Conservation (phyloP, 2,888 invertebrate species). For the Noctua comes region DNA sequence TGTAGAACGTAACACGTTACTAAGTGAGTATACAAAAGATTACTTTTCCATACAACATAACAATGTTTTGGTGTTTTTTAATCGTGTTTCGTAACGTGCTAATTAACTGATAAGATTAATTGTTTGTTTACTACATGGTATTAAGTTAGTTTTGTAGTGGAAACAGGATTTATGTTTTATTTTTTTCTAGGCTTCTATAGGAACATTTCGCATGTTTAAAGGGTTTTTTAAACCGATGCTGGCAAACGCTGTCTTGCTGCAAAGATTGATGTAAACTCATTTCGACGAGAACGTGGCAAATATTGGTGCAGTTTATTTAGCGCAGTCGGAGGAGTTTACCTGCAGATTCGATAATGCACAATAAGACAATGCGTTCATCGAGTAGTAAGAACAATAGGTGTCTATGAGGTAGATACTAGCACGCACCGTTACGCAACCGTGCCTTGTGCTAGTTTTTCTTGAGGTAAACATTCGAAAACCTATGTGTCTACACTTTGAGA, state of each 20-base stretch:
- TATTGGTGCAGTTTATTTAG: constrained; percentile 35
- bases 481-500: constrained; percentile 66
- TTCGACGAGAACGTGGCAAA: not conserved
- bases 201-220: not conserved
- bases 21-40: constrained; percentile 22
- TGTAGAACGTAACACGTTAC: constrained; percentile 17
- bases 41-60: constrained; percentile 15
- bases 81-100: constrained; percentile 32
- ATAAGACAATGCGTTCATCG: constrained; percentile 79
- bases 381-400: constrained; percentile 76
- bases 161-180: not conserved
- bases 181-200: not conserved
- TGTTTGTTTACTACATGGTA: constrained; percentile 51
- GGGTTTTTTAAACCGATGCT: not conserved
- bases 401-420: constrained; percentile 69
- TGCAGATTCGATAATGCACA: constrained; percentile 72
- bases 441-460: constrained; percentile 81
- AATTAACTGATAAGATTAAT: constrained; percentile 56
- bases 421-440: constrained; percentile 82
- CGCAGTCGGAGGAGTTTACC: constrained; percentile 64
- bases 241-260: not conserved
- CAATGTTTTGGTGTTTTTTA: constrained; percentile 42
- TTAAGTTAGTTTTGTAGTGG: constrained; percentile 24
- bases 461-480: constrained; percentile 75
- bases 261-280: not conserved